Base-by-base conservation (phyloP, 1,140 invertebrate species). In the Zophobas morio region DNA sequence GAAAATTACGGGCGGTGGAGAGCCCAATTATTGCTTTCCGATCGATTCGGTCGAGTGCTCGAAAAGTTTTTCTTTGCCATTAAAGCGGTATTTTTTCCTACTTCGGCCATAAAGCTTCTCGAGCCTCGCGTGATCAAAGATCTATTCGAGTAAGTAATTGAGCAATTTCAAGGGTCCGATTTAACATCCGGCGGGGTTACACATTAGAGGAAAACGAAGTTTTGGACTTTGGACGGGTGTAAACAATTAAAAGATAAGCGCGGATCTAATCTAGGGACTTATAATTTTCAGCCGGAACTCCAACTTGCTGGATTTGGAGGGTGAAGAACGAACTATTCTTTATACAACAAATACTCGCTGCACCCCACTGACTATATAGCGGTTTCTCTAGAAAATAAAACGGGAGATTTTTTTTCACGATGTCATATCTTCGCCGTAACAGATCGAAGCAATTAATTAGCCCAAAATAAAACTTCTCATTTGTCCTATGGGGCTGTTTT, bases 101-200 rank as follows among this genome's bases (percentile, higher is more conserved):
- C 33, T 32, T 20, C 1, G 34, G 37, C 60, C 60, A 42, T 66
- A 66, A 66, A 66, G 60, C 60, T 66, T 2, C 20, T 42, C 60
- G 60, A 40, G 37, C 60, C 42, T 66, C 42, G 60, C 60, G 60
- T 66, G 60, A 66, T 66, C 60, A 66, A 66, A 66, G 60, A 66
- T 66, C 60, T 66, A 39, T 66, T 66, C 60, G 60, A 20, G 60
- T 66, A 66, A 66, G 60, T 66, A 66, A 66, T 66, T 66, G 60
- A 66, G 60, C 60, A 66, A 66, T 66, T 66, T 66, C 60, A 36
- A 66, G 60, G 60, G 60, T 66, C 60, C 60, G 60, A 66, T 66
- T 66, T 66, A 66, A 42, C 60, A 42, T 66, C 60, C 60, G 60
- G 60, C 35, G 32, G 54, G 54, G 20, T 39, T n/a, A 42, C 39